Base-by-base conservation (phyloP, 2,797 vertebrate genomes). In the Chrysocyon brachyurus region DNA sequence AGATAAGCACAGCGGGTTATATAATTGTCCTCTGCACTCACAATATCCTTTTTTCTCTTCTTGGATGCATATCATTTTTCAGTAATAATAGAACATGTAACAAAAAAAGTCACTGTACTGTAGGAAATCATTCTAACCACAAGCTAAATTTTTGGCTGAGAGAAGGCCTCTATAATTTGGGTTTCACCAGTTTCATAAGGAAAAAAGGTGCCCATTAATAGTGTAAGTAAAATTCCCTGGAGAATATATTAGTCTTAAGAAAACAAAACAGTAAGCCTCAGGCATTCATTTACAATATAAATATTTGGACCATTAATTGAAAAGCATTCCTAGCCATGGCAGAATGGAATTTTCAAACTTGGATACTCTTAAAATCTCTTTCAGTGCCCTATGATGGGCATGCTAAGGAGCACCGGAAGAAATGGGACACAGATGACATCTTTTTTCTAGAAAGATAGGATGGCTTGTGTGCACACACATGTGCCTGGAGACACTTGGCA, bases 1-100 rank as follows among this genome's bases (percentile, higher is more conserved):
- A 97, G 97, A 96, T 91, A 98, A 98, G 95, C 94, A 98, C 56
- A 98, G 94, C 14, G 97, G 81, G 97, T 98, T 98, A 98, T 88
- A 22, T 28, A 98, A 97, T n/a, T 93, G 94, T 97, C 97, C 94
- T 98, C 84, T 91, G 59, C 49, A 82, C 31, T 98, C 95, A 97
- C 95, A 97, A 97, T 98, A 98, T 97, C 97, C 96, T 94, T 61
- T 92, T 84, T 63, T 26, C 17, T 26, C 28, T 49, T 90, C 49
- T 78, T 87, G 79, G 66, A 95, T 92, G 16, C 54, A 63, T 57
- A 90, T 72, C 46, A 72, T 66, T 97, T 96, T 92, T 96, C 75
- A 83, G 72, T 92, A 96, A 92, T 77, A 92, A 91, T 1, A 89
- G 85, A 95, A 93, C 31, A 95, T 28, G 24, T 88, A 88, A 72